These are phyloP conservation scores for Grantiella picta DNA, from an alignment of 2,113 vertebrate genomes.

Conservation along the genomic window DNA sequence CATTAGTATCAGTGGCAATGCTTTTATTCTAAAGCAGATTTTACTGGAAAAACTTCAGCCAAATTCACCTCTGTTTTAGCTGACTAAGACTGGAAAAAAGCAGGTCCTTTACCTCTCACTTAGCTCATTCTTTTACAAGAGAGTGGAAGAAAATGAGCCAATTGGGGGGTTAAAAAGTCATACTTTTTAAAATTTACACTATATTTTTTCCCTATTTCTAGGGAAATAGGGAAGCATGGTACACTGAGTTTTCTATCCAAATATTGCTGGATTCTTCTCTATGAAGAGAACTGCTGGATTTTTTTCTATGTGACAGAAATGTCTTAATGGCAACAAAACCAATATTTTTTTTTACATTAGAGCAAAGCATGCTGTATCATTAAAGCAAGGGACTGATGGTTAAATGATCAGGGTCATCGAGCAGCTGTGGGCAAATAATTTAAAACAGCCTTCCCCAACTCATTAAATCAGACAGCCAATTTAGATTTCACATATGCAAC, in stretches of 20 bases:
- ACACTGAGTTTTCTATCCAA: neutral
- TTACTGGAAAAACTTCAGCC: neutral
- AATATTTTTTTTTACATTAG: neutral
- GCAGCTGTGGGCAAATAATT: neutral
- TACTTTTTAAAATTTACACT: too few relatives aligned
- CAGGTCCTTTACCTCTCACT: neutral
- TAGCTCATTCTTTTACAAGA: neutral
- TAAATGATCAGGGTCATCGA: neutral
- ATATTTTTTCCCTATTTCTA: neutral
- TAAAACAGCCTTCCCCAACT: neutral
- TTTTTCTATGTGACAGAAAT: neutral
- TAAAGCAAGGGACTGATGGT: neutral
- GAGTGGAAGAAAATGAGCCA: neutral
- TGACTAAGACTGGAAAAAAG: neutral
- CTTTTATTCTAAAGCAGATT: neutral
- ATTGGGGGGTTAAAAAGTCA: neutral
- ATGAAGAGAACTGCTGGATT: neutral
- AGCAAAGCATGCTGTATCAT: neutral
- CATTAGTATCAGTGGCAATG: neutral
- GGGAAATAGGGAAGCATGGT: neutral
- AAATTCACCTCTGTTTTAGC: neutral
- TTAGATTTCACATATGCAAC: neutral
- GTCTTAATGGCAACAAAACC: neutral
- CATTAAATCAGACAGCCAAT: neutral
- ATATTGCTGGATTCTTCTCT: neutral